phyloP scores from a whole-genome alignment of 2,797 vertebrate genomes.

The Hypotaenidia okinawae region DNA sequence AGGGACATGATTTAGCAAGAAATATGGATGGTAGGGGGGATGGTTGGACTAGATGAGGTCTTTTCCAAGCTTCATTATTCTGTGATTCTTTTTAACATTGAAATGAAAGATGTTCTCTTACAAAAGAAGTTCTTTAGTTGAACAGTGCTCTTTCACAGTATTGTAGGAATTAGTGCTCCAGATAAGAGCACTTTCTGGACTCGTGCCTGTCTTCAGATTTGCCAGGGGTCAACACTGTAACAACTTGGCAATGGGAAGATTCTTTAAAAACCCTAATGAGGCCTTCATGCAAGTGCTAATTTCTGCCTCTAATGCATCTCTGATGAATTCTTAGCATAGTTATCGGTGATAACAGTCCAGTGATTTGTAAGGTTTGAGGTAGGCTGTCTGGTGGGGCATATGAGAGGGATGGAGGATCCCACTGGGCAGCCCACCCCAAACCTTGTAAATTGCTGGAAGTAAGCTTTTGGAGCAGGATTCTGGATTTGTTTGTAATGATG shows the following conservation, averaged over 20 bases:
- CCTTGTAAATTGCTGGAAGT: background rate
- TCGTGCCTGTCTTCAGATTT: background rate
- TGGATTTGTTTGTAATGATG: background rate
- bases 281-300: background rate
- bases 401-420: background rate
- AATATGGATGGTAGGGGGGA: no score
- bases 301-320: background rate
- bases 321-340: background rate
- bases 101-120: background rate
- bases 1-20: no score
- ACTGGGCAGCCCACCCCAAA: background rate
- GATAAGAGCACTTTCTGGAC: background rate
- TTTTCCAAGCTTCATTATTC: no score
- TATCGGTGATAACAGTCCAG: background rate
- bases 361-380: background rate
- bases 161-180: background rate
- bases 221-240: background rate
- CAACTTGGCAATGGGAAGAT: background rate
- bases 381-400: background rate
- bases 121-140: background rate
- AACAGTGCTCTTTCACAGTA: background rate
- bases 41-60: no score
- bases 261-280: background rate
- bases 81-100: background rate
- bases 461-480: background rate